Conservation (phyloP, 2,797 vertebrate species). For the Eremophila alpestris region DNA sequence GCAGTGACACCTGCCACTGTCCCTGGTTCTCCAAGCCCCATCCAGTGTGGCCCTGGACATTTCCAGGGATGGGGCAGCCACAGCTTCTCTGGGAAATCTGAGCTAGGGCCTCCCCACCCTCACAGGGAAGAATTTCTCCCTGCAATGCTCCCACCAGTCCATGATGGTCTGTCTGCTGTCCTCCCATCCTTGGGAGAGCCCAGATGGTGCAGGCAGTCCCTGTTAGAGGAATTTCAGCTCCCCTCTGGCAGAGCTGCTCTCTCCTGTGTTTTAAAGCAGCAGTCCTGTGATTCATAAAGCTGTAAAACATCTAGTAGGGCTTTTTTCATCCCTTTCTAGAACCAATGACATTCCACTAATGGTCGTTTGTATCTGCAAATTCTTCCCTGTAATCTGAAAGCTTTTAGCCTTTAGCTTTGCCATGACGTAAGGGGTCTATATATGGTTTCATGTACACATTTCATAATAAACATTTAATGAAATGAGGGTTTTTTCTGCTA, state of each 20-base stretch:
- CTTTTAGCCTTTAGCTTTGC: background rate
- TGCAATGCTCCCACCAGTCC: background rate
- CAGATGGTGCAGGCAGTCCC: background rate
- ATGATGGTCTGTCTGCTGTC: background rate
- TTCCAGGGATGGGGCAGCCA: background rate
- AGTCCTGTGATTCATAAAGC: background rate
- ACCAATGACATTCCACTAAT: background rate
- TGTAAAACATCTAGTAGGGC: background rate
- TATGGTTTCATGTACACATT: constrained; percentile 1
- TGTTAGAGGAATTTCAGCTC: background rate
- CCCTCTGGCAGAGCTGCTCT: background rate
- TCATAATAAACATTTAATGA: background rate
- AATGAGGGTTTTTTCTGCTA: background rate
- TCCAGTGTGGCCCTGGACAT: background rate
- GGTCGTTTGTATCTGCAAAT: background rate
- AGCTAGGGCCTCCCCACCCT: fast-evolving
- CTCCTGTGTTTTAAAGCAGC: background rate
- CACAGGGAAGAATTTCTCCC: background rate
- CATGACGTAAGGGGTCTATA: background rate
- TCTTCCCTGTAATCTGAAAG: background rate
- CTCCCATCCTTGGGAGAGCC: background rate
- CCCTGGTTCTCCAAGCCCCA: fast-evolving
- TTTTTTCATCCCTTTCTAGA: background rate
- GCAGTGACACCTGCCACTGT: background rate
- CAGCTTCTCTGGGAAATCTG: background rate